Evolutionary conservation across 1,140 invertebrate species (phyloP), one percentile per base, ranked within the genome.

Genomic region (Bombus balteatus): DNA sequence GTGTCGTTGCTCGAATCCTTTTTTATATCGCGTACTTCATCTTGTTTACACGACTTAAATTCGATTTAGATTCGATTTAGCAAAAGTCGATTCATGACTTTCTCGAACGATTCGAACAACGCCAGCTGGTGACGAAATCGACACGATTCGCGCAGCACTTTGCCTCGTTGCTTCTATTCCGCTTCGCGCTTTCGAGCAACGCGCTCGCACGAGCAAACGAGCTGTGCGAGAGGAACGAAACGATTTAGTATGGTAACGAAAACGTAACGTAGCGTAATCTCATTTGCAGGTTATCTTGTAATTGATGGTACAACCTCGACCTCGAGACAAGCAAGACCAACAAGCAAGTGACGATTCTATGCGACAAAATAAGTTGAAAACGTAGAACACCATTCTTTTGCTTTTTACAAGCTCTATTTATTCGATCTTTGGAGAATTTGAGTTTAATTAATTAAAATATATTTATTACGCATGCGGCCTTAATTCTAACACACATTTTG

Each of bases 181-280:
- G 70, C 37, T 72, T 72, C 37, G 25, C 25, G 70, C 25, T 25
- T 39, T 72, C 25, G 13, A 39, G 37, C 37, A 39, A 71, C 25
- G 5, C 10, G 34, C 70, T 72, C 37, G 37, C 28, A 74, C 72
- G n/a, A 74, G 57, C 34, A 4, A 41, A 47, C 43, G 8, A 18
- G 34, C 18, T 34, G 59, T 57, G 62, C 15, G 73, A 78, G 39
- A 18, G 37, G 53, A 72, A 57, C 43, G 41, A n/a, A 81, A 81
- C 25, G 6, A 39, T 37, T 39, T 25, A 72, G 6, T 8, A n/a
- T 15, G 9, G 3, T 66, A 34, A 66, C 13, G 65, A 18, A 66
- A 34, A 66, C 15, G 15, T 32, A 66, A 66, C n/a, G 13, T 6
- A 66, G 2, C n/a, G 65, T 66, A 32, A 66, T 18, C 6, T 62